Evolutionary conservation across 2,113 vertebrate species (phyloP), one percentile per base, ranked within the genome.

Genomic region (Pelusios castaneus): DNA sequence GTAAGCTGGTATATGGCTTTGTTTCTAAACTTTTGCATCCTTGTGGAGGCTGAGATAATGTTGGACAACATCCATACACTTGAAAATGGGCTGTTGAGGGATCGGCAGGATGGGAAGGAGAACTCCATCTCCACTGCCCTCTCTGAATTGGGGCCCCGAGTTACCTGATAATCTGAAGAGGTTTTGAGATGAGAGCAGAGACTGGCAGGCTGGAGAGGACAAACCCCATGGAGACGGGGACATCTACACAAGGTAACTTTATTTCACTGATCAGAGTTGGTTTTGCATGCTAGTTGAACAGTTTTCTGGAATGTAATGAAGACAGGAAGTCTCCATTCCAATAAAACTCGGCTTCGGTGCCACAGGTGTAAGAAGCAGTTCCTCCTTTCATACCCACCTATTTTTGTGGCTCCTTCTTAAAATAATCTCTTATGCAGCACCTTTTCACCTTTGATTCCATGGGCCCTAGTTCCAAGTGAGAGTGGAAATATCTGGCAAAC

Each of bases 1-100:
- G 17, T 73, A 22, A 76, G 19, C 56, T 60, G 70, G 87, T 83
- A 21, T 3, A 0, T 10, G 6, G 29, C 9, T 86, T 78, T 47
- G 0, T 79, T 7, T 60, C 75, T 21, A 63, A 27, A 10, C 6
- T 47, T 25, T 3, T 79, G 51, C 31, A 38, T 29, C 51, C 8
- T 82, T 27, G 2, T 6, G 73, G 22, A 82, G 31, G 43, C 89
- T 94, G 56, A 10, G 47, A 84, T n/a, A 31, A 4, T 34, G 8
- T 24, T 1, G 0, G 43, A 21, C 49, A 70, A 76, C 1, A 1
- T 31, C 0, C 1, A 43, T 52, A 14, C 10, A 49, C 51, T 31
- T 47, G 24, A 34, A 45, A 31, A 6, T 58, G 73, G 31, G 4
- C 56, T 94, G 51, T 80, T 91, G 19, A 4, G 4, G 22, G 24